Evolutionary conservation across 1,140 invertebrate species (phyloP).

Genomic region (Atta cephalotes): DNA sequence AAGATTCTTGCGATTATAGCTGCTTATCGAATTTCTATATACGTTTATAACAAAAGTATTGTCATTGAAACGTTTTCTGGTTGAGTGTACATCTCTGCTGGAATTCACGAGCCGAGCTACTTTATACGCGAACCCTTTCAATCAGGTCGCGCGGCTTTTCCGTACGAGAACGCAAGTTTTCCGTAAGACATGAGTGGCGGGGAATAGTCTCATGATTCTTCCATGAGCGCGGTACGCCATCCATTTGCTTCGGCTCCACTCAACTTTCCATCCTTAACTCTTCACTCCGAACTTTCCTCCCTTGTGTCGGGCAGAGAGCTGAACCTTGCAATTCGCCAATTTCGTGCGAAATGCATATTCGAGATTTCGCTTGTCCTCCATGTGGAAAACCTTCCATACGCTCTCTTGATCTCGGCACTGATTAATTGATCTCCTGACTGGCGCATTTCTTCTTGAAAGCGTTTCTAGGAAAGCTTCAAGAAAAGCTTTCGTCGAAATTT

Average conservation of each 20-base stretch:
- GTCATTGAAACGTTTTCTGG: neutral
- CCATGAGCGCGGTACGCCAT: slow-evolving; percentile 52
- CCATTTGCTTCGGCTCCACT: slow-evolving; percentile 47
- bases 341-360: slow-evolving; percentile 51
- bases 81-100: neutral
- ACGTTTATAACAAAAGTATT: neutral
- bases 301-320: slow-evolving; percentile 6
- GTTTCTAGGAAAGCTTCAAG: neutral
- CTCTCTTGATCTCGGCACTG: neutral
- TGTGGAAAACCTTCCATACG: neutral
- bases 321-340: slow-evolving; percentile 36
- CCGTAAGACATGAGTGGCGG: slow-evolving; percentile 29
- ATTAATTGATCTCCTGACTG: slow-evolving; percentile 37
- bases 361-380: slow-evolving; percentile 25
- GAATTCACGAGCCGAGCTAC: neutral
- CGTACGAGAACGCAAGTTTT: slow-evolving; percentile 50
- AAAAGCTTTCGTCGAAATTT: neutral
- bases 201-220: slow-evolving; percentile 57
- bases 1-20: neutral
- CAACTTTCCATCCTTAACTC: slow-evolving; percentile 57
- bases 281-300: slow-evolving; percentile 48
- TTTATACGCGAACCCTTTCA: slow-evolving; percentile 30
- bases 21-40: neutral
- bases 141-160: slow-evolving; percentile 43
- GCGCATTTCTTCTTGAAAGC: neutral